Conservation (phyloP, 2,113 vertebrate genomes). For the Heloderma charlesbogerti region DNA sequence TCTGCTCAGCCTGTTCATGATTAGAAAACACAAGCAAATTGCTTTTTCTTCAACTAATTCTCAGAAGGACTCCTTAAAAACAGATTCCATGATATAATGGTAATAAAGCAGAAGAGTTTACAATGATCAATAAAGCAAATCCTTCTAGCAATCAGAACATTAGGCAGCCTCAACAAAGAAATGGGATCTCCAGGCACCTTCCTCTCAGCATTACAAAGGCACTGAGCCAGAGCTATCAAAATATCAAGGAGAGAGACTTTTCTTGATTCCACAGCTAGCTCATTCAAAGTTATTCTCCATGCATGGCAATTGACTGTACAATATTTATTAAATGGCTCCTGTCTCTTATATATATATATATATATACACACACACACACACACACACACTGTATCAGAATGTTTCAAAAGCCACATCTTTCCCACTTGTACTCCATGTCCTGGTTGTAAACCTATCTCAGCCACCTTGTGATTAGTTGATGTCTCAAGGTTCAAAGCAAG, state of each 20-base stretch:
- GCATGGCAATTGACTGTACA: constrained; percentile 56
- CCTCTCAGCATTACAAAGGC: neutral
- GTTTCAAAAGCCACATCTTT: constrained; percentile 69
- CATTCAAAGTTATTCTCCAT: constrained; percentile 58
- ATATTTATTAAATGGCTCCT: constrained; percentile 68
- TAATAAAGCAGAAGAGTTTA: constrained; percentile 72
- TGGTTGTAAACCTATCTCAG: constrained; percentile 69
- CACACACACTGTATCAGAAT: constrained; percentile 47
- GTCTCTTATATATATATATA: constrained; percentile 63
- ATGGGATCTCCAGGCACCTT: constrained; percentile 3
- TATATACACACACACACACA: too few relatives aligned
- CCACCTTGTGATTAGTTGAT: constrained; percentile 71
- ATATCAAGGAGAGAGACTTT: constrained; percentile 43
- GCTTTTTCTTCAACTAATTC: constrained; percentile 79
- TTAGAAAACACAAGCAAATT: constrained; percentile 80
- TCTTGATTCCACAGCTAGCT: constrained; percentile 34
- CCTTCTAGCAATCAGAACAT: constrained; percentile 43
- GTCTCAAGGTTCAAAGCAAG: constrained; percentile 74
- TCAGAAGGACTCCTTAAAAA: constrained; percentile 71
- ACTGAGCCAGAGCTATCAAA: constrained; percentile 12
- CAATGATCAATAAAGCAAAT: constrained; percentile 67
- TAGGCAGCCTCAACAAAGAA: constrained; percentile 40
- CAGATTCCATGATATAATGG: constrained; percentile 66
- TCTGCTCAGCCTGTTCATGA: constrained; percentile 79
- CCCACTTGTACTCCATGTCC: constrained; percentile 16